Evolutionary conservation across 2,797 vertebrate species (phyloP), one percentile per base, ranked within the genome.

Genomic region (Hozukius guyotensis): DNA sequence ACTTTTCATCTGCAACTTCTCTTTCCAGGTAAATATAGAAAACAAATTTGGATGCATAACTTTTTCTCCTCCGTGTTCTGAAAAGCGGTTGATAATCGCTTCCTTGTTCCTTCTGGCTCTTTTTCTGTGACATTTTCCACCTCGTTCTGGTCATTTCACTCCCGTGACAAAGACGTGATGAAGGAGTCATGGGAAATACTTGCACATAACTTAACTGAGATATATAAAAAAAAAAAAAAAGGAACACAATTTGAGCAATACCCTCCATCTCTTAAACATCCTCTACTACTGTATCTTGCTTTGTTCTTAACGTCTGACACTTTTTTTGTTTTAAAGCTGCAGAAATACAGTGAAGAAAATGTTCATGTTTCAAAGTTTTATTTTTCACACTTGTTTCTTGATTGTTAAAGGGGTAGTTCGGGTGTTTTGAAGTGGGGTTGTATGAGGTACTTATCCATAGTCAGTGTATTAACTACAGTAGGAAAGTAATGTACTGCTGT

Each of bases 1-100:
- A 93, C 88, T 94, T 93, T 94, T 81, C 81, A 84, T 87, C 77
- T 86, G 83, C 81, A 5, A 24, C 80, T 72, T 83, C 74, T 87
- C 67, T 84, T 70, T 73, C 81, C 80, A 76, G 86, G 84, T 87
- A 38, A 83, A 83, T 64, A 42, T 70, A 55, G 61, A 75, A 75
- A 84, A 80, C 52, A 49, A 61, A 46, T 46, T 68, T 77, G 71
- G 82, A 84, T 78, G 77, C 79, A 72, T 76, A 78, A 46, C 24
- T 60, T 49, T 60, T 60, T 38, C 75, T 70, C 69, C 27, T 25
- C 63, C 71, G 74, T 2, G 56, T 57, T 82, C 66, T 77, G 52
- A n/a, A 8, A 8, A 75, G 67, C 31, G 18, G 61, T 75, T 73
- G 73, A 85, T 87, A 80, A 83, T 86, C 65, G 36, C 81, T 84